Evolutionary conservation across 2,113 vertebrate genomes (phyloP).

Genomic region (Rattus rattus): DNA sequence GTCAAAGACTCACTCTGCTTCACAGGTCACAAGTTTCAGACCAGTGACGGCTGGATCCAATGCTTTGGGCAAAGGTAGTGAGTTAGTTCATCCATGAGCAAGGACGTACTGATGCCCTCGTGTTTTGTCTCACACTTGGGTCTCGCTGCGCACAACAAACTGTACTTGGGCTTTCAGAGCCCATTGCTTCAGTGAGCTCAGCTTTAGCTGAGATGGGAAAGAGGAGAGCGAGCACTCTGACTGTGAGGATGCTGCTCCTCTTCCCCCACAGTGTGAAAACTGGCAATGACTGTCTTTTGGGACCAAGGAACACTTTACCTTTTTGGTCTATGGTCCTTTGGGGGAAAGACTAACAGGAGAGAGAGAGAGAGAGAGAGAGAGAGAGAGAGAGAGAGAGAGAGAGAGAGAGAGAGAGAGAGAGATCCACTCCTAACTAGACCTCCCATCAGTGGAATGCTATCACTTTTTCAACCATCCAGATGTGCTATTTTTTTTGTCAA

Average conservation of each 20-base stretch:
- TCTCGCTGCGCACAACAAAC: slow-evolving; percentile 52
- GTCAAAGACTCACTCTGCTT: background rate
- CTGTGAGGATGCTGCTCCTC: background rate
- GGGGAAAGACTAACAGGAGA: background rate
- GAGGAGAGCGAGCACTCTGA: background rate
- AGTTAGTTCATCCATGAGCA: background rate
- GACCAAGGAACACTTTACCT: background rate
- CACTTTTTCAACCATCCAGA: too few relatives aligned
- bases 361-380: too few relatives aligned
- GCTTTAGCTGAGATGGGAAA: background rate
- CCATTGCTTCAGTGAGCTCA: background rate
- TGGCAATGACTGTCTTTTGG: background rate
- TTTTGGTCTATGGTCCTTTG: background rate
- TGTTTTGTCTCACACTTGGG: slow-evolving; percentile 50
- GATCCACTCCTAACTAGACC: too few relatives aligned
- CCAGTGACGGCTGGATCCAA: background rate
- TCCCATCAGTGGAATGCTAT: too few relatives aligned
- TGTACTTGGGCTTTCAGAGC: slow-evolving; percentile 24
- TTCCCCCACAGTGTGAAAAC: background rate
- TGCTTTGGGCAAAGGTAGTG: background rate
- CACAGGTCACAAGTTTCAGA: background rate
- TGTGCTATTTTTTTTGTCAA: background rate
- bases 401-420: too few relatives aligned
- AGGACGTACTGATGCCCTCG: slow-evolving; percentile 52
- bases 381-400: too few relatives aligned